Base-by-base conservation (phyloP, 2,888 invertebrate species). In the Napeogenes inachia region DNA sequence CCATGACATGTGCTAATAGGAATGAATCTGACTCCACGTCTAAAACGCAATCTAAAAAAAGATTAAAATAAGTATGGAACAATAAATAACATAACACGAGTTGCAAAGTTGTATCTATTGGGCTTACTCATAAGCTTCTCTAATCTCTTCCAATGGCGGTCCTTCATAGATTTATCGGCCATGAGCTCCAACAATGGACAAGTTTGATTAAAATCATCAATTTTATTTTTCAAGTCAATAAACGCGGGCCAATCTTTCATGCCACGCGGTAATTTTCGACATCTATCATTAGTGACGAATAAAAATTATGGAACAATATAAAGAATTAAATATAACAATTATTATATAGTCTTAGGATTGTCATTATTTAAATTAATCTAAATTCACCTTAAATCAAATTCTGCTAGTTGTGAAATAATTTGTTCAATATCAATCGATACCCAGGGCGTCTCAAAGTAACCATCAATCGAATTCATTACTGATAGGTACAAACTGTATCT, bases 201-300 rank as follows among this genome's bases (percentile, higher is more conserved):
- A 8, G 95, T 95, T 80, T 97, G 94, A 77, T 95, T 97, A 79
- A 98, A 97, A 77, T 97, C 97, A 71, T 97, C 97, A 65, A 98
- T 97, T 85, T 96, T 97, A 68, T 94, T 94, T 77, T 96, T 97
- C 63, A 98, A 82, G 70, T 96, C 97, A 59, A 95, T 92, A 76
- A 91, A 98, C 0, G 97, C 97, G 0, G 96, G 96, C 97, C 97
- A 97, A 60, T 95, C 94, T 76, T 95, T 95, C 93, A 97, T 94
- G 0, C 92, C 96, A 80, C 93, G 95, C 0, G 97, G 97, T 57
- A 98, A 85, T 77, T 94, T 95, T 32, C 95, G 94, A 76, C 96
- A 97, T 75, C 97, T 94, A n/a, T 68, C 66, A 57, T 32, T 57
- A 38, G 42, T 47, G 12, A 8, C 45, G 21, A 45, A 45, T 10